Percentiles rank a stretch among this genome's conserved stretches.
Evolutionary conservation across 1,140 invertebrate genomes (phyloP).

Genomic region (Gryllus bimaculatus): DNA sequence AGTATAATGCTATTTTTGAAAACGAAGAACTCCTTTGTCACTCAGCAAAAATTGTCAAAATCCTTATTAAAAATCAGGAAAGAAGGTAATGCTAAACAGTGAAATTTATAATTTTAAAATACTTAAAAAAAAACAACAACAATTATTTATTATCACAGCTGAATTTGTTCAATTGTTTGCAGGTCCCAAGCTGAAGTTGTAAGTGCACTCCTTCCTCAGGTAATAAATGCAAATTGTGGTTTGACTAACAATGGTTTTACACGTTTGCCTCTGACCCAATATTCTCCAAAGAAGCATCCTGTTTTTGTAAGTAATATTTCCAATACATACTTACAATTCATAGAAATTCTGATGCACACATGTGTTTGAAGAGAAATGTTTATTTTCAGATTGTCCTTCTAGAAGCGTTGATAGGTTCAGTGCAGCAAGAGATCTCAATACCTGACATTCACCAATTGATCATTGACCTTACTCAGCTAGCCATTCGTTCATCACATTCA

Average conservation of each 20-base stretch:
- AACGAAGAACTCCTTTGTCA: constrained; percentile 10
- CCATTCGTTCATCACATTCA: constrained; percentile 13
- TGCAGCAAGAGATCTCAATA: constrained; percentile 9
- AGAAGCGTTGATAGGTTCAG: constrained; percentile 22
- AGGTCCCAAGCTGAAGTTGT: constrained; percentile 1
- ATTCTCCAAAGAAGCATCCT: no score
- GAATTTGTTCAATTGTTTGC: not conserved
- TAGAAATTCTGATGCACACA: no score
- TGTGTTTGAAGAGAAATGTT: not conserved
- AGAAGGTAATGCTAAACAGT: not conserved
- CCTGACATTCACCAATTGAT: constrained; percentile 9
- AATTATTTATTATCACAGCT: no score
- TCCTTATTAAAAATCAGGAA: constrained; percentile 11
- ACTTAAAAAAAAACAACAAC: not conserved
- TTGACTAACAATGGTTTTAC: no score
- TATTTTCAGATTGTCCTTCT: constrained; percentile 22
- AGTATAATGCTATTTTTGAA: constrained; percentile 7
- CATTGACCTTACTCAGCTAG: constrained; percentile 11
- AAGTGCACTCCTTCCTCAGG: not conserved
- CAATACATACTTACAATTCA: no score
- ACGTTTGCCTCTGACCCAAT: no score
- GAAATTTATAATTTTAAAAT: not conserved
- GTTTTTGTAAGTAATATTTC: no score
- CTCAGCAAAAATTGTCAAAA: constrained; percentile 12
- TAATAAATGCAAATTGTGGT: no score